These are phyloP conservation scores for Pelusios castaneus DNA, from an alignment of 2,113 vertebrate species.

Conservation along the genomic window DNA sequence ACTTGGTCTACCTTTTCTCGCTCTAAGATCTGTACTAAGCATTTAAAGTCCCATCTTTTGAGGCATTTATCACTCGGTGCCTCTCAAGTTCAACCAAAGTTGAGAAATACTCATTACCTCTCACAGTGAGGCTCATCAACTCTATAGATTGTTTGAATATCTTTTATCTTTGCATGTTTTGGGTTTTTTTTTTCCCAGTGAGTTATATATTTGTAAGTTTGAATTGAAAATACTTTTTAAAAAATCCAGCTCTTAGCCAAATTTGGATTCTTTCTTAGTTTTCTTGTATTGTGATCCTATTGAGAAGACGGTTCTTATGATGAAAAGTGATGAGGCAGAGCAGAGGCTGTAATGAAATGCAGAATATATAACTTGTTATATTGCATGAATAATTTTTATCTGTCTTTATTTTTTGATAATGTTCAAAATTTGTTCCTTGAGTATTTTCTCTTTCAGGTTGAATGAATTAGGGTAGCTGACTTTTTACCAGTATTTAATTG, in stretches of 20 bases:
- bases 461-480: constrained; percentile 32
- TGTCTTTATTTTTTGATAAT: neutral
- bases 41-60: neutral
- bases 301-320: neutral
- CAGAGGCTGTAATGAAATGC: neutral
- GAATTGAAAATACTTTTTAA: neutral
- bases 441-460: neutral
- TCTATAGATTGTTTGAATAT: neutral
- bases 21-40: neutral
- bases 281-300: neutral
- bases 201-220: neutral
- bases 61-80: neutral
- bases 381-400: neutral
- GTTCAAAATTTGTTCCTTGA: constrained; percentile 32
- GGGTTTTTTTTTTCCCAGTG: neutral
- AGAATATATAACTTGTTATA: neutral
- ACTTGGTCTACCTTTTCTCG: neutral
- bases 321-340: neutral
- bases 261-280: neutral
- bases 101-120: neutral
- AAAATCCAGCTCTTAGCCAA: neutral
- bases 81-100: fast-evolving
- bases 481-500: constrained; percentile 59
- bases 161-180: neutral
- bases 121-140: neutral